Conservation (phyloP, 1,140 invertebrate genomes). For the Drosophila pruinosa region DNA sequence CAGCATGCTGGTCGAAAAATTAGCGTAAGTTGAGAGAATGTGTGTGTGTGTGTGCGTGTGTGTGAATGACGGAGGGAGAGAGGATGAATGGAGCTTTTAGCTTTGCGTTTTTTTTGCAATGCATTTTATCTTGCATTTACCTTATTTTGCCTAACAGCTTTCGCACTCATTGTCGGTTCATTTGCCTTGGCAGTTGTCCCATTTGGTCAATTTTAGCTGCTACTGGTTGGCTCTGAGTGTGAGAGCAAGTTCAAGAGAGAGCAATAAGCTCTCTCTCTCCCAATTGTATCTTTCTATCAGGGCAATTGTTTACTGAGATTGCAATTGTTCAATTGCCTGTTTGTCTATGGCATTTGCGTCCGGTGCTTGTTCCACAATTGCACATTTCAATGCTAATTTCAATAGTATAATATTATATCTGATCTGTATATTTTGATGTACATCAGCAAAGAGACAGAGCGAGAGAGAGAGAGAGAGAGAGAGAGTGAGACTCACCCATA, state of each 20-base stretch:
- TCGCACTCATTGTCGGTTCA: slow-evolving; percentile 27
- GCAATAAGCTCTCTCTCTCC: slow-evolving; percentile 9
- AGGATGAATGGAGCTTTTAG: slow-evolving; percentile 23
- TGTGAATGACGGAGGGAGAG: background rate
- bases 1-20: slow-evolving; percentile 64
- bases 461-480: background rate
- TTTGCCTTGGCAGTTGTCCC: slow-evolving; percentile 40
- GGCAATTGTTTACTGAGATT: slow-evolving; percentile 26
- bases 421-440: background rate
- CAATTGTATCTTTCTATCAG: background rate
- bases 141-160: slow-evolving; percentile 34
- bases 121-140: slow-evolving; percentile 17
- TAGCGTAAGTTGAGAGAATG: slow-evolving; percentile 60
- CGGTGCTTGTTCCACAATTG: slow-evolving; percentile 41
- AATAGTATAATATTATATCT: slow-evolving; percentile 14
- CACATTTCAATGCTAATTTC: slow-evolving; percentile 67
- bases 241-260: slow-evolving; percentile 15
- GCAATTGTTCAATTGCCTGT: slow-evolving; percentile 17
- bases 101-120: background rate
- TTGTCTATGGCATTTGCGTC: slow-evolving; percentile 13
- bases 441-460: background rate
- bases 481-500: slow-evolving; percentile 12
- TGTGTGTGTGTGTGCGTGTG: background rate
- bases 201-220: slow-evolving; percentile 32
- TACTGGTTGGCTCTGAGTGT: background rate